Conservation (phyloP, 2,797 vertebrate genomes). For the Denticeps clupeoides region DNA sequence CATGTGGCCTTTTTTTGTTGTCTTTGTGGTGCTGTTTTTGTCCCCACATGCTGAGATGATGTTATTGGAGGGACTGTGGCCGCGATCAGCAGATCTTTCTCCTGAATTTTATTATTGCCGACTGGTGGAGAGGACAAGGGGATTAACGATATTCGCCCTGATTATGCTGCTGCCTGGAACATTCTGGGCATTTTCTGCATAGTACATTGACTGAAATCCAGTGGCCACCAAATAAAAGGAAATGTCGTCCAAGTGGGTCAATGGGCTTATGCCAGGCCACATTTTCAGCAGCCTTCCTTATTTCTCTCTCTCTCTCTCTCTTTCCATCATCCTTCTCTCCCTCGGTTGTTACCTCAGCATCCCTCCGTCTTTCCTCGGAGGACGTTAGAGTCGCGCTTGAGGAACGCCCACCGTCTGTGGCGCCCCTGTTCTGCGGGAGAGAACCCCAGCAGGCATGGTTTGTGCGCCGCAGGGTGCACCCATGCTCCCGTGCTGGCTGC, state of each 20-base stretch:
- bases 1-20: too few species aligned
- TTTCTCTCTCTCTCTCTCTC: not conserved
- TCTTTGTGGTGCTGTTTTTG: too few species aligned
- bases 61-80: too few species aligned
- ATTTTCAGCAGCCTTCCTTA: conserved; percentile 10
- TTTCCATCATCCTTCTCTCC: conserved; percentile 14
- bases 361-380: conserved; percentile 17
- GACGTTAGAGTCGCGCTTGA: conserved; percentile 8
- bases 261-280: conserved; percentile 22
- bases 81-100: conserved; percentile 10
- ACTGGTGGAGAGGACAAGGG: conserved; percentile 32
- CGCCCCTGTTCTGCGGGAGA: conserved; percentile 8
- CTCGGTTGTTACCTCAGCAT: conserved; percentile 1
- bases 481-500: too few species aligned
- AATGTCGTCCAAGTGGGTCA: conserved; percentile 38
- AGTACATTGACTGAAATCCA: conserved; percentile 23
- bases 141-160: conserved; percentile 47
- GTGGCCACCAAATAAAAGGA: conserved; percentile 30
- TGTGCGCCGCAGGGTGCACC: too few species aligned
- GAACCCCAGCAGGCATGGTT: conserved; percentile 13
- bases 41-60: too few species aligned
- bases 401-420: too few species aligned
- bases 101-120: conserved; percentile 36
- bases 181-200: conserved; percentile 54
- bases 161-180: conserved; percentile 37